Conservation (phyloP, 1,140 invertebrate genomes). For the Paracyclopina nana region DNA sequence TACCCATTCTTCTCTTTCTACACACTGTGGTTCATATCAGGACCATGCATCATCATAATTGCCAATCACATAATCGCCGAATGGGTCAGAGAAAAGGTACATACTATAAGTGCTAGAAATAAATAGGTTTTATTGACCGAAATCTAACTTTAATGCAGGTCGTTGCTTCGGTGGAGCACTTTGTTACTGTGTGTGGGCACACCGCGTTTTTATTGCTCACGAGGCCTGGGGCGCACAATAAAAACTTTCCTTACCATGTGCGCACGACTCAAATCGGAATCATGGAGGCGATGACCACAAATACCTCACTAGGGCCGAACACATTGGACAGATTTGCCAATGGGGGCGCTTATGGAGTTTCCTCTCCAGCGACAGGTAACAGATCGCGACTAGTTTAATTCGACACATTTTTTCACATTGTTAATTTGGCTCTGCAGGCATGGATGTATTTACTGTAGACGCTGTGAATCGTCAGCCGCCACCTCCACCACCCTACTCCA, state of each 20-base stretch:
- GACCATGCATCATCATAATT: constrained; percentile 53
- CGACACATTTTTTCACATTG: too few species aligned
- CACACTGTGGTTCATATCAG: constrained; percentile 57
- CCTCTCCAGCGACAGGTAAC: background rate
- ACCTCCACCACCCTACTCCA: too few species aligned
- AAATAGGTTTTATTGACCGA: too few species aligned
- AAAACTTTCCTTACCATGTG: constrained; percentile 69
- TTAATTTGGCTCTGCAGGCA: too few species aligned
- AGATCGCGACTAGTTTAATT: too few species aligned
- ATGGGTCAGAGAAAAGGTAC: constrained; percentile 79
- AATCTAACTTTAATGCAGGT: too few species aligned
- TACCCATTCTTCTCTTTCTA: constrained; percentile 56
- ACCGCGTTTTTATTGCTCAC: constrained; percentile 49
- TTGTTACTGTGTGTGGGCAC: constrained; percentile 53
- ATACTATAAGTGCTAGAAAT: too few species aligned
- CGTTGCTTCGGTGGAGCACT: constrained; percentile 51
- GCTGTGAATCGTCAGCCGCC: too few species aligned
- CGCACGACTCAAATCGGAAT: constrained; percentile 42
- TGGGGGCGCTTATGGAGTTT: constrained; percentile 3
- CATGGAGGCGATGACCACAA: constrained; percentile 11
- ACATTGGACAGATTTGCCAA: constrained; percentile 13
- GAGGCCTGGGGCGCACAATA: constrained; percentile 50
- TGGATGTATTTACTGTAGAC: too few species aligned
- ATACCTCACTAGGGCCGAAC: constrained; percentile 4
- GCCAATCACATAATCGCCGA: constrained; percentile 59